Evolutionary conservation across 2,113 vertebrate species (phyloP).

Genomic region (Bos indicus): DNA sequence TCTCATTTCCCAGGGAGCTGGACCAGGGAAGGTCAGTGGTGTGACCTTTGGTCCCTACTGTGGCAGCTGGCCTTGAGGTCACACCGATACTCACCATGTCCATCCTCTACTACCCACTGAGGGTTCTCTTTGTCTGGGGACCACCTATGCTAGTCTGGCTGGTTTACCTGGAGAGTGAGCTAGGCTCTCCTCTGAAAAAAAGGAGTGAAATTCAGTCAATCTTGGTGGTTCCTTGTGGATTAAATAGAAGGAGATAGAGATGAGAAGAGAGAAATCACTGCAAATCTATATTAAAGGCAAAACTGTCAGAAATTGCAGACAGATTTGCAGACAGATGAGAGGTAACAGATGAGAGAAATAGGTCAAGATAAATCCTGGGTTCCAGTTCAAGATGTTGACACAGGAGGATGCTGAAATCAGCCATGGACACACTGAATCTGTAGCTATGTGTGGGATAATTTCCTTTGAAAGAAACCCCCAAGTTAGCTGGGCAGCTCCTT

Average conservation of each 20-base stretch:
- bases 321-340: neutral
- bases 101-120: neutral
- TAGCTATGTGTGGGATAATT: neutral
- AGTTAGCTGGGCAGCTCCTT: too few species aligned
- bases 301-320: neutral
- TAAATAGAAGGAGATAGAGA: neutral
- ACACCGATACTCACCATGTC: neutral
- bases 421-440: neutral
- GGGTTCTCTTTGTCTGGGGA: neutral
- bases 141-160: neutral
- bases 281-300: neutral
- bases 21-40: neutral
- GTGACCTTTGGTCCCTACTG: neutral
- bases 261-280: neutral
- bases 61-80: neutral
- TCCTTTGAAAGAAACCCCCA: neutral
- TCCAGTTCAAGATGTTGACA: neutral
- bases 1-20: neutral
- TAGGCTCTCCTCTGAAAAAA: neutral
- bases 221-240: neutral
- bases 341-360: neutral
- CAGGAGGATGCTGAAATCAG: neutral
- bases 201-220: neutral
- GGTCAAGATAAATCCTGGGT: neutral
- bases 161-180: neutral